Percentiles rank a stretch among this genome's conserved stretches.
phyloP scores from a whole-genome alignment of 2,113 vertebrate species.

The Morphnarchus princeps region DNA sequence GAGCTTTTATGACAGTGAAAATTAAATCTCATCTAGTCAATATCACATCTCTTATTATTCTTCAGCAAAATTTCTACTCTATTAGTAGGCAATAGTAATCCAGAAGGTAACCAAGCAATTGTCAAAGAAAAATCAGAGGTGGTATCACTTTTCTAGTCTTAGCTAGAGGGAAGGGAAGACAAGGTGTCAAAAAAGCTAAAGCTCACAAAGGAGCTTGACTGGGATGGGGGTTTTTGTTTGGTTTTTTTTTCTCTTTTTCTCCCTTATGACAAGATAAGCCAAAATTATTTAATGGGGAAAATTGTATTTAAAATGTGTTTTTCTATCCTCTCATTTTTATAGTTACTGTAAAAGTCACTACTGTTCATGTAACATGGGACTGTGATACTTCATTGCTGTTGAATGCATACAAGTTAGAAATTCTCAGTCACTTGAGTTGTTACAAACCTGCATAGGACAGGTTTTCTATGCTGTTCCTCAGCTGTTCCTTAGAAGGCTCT shows the following conservation, averaged over 20 bases:
- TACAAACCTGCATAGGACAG: neutral
- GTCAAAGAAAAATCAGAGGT: neutral
- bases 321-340: neutral
- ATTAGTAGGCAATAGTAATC: neutral
- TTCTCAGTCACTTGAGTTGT: neutral
- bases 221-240: accelerated
- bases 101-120: neutral
- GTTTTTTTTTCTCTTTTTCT: neutral
- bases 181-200: neutral
- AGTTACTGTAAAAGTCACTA: neutral
- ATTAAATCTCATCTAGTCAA: neutral
- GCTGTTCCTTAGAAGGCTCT: neutral
- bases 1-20: neutral
- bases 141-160: neutral
- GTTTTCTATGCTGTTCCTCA: neutral
- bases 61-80: neutral
- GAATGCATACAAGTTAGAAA: neutral
- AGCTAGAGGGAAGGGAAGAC: neutral
- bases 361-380: neutral
- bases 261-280: neutral
- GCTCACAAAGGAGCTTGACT: neutral
- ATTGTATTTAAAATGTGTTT: neutral
- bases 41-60: neutral
- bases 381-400: neutral
- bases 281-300: neutral